A percentile compares a stretch with the other conserved stretches of the same genome.
phyloP scores from a whole-genome alignment of 1,140 invertebrate genomes.

The Orchestia grillus region DNA sequence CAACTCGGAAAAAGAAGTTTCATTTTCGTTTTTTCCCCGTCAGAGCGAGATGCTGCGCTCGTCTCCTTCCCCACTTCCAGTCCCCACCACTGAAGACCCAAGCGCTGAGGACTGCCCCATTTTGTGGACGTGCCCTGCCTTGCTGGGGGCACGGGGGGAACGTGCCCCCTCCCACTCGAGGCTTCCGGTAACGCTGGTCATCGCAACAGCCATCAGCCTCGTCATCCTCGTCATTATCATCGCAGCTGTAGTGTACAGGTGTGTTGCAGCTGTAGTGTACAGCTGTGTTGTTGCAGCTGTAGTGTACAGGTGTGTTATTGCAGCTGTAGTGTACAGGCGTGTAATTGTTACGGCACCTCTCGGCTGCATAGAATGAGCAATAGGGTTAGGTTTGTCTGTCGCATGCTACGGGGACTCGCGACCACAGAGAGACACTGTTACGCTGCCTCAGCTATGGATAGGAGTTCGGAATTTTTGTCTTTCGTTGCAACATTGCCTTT shows the following conservation, averaged over 20 bases:
- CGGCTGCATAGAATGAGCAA: too few relatives aligned
- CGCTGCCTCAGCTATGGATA: not conserved
- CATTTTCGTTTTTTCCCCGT: not conserved
- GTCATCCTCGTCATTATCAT: conserved; percentile 37
- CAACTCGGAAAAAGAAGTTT: too few relatives aligned
- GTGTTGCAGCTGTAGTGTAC: not conserved
- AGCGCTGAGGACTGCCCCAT: not conserved
- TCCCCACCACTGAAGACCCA: not conserved
- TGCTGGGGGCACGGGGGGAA: conserved; percentile 38
- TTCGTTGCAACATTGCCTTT: too few relatives aligned
- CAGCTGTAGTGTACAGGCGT: not conserved
- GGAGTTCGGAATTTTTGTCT: too few relatives aligned
- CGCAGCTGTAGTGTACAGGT: conserved; percentile 36
- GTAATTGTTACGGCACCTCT: not conserved
- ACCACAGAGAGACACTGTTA: too few relatives aligned
- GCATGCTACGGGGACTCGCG: too few relatives aligned
- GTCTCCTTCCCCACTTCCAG: not conserved
- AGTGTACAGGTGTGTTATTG: not conserved
- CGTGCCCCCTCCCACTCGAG: not conserved
- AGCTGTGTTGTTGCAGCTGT: not conserved
- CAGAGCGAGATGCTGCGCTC: not conserved
- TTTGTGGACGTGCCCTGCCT: conserved; percentile 20
- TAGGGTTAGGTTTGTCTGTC: too few relatives aligned
- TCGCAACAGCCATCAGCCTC: conserved; percentile 40
- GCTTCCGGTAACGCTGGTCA: not conserved